Evolutionary conservation across 2,797 vertebrate genomes (phyloP), one percentile per base, ranked within the genome.

Genomic region (Phataginus tetradactyla): DNA sequence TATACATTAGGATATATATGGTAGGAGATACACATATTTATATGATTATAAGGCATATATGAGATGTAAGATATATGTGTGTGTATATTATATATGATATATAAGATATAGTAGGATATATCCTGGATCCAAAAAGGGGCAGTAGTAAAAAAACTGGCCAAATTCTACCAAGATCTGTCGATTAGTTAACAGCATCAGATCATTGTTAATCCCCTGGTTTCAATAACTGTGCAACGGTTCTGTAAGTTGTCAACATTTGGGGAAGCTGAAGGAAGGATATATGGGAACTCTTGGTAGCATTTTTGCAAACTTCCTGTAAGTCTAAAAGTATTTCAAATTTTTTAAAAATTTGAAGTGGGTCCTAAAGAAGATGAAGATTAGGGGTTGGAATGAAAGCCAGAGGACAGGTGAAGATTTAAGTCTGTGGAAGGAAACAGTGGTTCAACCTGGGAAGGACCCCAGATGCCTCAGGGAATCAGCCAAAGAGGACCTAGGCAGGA

Each of bases 341-440:
- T 11, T 27, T 4, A 69, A 61, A 77, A 90, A 34, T 17, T 14
- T 79, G 86, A 72, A 64, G 57, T 51, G 14, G 17, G 29, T 49
- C 79, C 86, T 42, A 53, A 90, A 57, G 21, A 94, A 81, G 81
- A 81, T 34, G 34, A 18, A 90, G 85, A 57, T 55, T n/a, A 92
- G 10, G 61, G 66, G 34, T 84, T 29, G 49, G 55, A 94, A 94
- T n/a, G n/a, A 84, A 27, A 91, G 75, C 27, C 29, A 7, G 14
- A 45, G 10, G 29, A 71, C 29, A 45, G n/a, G 61, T 42, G 39
- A 83, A 87, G 55, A 45, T 45, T 55, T 55, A 83, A 42, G 29
- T 75, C 34, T 57, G 51, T 72, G 11, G 12, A 29, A 66, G 27
- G 27, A 53, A 94, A 34, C 25, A 90, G 27, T 13, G 32, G 15